phyloP scores from a whole-genome alignment of 2,888 invertebrate species.

The Protophormia terraenovae region DNA sequence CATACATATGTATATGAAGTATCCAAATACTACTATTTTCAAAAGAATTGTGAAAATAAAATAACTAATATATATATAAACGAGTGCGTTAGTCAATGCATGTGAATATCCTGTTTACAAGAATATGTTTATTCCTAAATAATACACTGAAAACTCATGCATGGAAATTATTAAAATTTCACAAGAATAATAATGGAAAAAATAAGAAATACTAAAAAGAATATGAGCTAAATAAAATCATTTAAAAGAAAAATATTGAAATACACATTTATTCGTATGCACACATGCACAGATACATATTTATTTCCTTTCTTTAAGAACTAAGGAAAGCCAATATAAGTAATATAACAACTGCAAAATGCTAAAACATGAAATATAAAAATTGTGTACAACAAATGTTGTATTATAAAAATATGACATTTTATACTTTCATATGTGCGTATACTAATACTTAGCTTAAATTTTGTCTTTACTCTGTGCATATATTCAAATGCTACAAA shows the following conservation, averaged over 20 bases:
- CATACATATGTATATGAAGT: conserved; percentile 38
- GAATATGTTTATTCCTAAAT: conserved; percentile 70
- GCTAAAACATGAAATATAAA: conserved; percentile 26
- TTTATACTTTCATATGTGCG: not conserved
- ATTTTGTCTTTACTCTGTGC: not conserved
- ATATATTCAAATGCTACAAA: conserved; percentile 10
- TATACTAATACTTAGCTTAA: not conserved
- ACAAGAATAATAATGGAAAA: conserved; percentile 1
- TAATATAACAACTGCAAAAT: conserved; percentile 26
- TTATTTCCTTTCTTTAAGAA: not conserved
- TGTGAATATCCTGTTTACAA: conserved; percentile 73
- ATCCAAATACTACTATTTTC: not conserved
- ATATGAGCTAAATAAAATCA: not conserved
- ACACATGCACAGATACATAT: not conserved
- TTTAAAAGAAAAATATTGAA: conserved; percentile 5
- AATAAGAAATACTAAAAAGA: not conserved
- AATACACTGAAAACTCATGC: conserved; percentile 70
- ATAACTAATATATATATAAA: conserved; percentile 49
- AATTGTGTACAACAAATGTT: not conserved
- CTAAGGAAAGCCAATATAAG: conserved; percentile 16
- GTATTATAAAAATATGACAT: conserved; percentile 9
- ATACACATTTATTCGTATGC: not conserved
- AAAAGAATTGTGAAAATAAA: too few relatives aligned
- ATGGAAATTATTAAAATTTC: conserved; percentile 75
- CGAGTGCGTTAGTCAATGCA: conserved; percentile 4